Base-by-base conservation (phyloP, 2,113 vertebrate genomes). In the Poeciliopsis retropinna region DNA sequence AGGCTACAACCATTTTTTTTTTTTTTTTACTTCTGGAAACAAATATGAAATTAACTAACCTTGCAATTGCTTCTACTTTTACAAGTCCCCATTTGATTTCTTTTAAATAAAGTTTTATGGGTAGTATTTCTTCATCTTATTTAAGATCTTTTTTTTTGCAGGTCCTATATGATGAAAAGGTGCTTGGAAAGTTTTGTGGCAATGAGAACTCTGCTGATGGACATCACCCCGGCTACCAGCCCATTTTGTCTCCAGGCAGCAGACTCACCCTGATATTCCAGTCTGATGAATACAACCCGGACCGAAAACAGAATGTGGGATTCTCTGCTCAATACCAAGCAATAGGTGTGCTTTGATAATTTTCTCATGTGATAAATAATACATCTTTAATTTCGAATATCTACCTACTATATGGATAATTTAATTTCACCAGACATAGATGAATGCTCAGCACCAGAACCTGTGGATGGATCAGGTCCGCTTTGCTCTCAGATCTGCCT, bases 401-500 rank as follows among this genome's bases (percentile, higher is more conserved):
- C 34, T 17, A 10, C 6, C 41, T 44, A 54, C 37, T 9, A 66
- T 37, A 7, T 5, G n/a, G 34, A 31, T 12, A 30, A 29, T 47
- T 31, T 84, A 13, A 84, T 22, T 25, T 68, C n/a, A n/a, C 63
- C 73, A 94, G 94, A 94, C 67, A 76, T 89, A 10, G 92, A 94
- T 60, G 94, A 94, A 84, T 94, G 93, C 66, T 87, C 90, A 3
- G 71, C 63, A 0, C 73, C 81, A 51, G 82, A 73, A 60, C 44
- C 88, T 41, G 64, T 12, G 41, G 85, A 82, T 5, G 89, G 86
- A 73, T 91, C 89, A 30, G 74, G 78, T 25, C 92, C 90, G 3
- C 84, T 3, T 57, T 99, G 97, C 83, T 92, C 96, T 72, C 97
- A 99, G 51, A 87, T 97, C 69, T 99, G 97, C 83, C 95, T 97